Conservation (phyloP, 2,113 vertebrate species). For the Elaphurus davidianus region DNA sequence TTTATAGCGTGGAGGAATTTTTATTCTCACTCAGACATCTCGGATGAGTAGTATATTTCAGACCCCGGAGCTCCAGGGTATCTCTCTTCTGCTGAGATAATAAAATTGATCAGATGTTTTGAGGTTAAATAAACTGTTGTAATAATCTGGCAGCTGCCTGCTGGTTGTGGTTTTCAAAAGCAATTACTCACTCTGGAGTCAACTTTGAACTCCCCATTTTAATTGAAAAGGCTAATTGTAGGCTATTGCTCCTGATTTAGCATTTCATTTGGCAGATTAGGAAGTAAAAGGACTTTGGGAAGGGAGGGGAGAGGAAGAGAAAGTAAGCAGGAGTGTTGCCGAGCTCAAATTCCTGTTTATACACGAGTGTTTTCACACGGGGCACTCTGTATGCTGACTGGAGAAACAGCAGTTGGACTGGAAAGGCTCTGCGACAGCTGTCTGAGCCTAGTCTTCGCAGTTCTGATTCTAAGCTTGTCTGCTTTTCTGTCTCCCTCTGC, state of each 20-base stretch:
- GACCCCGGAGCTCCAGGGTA: conserved; percentile 20
- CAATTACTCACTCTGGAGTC: conserved; percentile 67
- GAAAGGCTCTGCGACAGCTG: neutral
- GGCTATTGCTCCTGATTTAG: conserved; percentile 55
- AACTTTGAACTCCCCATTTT: conserved; percentile 70
- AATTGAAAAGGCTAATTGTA: conserved; percentile 71
- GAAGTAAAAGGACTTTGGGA: conserved; percentile 23
- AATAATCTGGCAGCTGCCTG: conserved; percentile 70
- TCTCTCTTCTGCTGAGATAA: conserved; percentile 65
- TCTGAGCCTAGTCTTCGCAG: neutral
- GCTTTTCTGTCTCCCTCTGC: too few relatives aligned
- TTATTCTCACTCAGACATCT: neutral
- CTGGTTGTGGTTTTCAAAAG: conserved; percentile 71
- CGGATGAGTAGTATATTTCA: conserved; percentile 46
- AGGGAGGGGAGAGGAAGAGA: neutral
- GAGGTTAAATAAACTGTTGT: conserved; percentile 76
- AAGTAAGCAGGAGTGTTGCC: neutral
- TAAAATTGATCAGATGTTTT: conserved; percentile 77
- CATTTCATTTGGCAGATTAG: conserved; percentile 63
- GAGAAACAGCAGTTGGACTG: neutral
- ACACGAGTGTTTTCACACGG: neutral
- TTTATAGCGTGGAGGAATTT: conserved; percentile 27
- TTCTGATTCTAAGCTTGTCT: neutral
- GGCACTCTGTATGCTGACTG: neutral
- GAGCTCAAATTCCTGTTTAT: neutral